These are phyloP conservation scores for Antrozous pallidus DNA, from an alignment of 2,797 vertebrate genomes.

Conservation along the genomic window DNA sequence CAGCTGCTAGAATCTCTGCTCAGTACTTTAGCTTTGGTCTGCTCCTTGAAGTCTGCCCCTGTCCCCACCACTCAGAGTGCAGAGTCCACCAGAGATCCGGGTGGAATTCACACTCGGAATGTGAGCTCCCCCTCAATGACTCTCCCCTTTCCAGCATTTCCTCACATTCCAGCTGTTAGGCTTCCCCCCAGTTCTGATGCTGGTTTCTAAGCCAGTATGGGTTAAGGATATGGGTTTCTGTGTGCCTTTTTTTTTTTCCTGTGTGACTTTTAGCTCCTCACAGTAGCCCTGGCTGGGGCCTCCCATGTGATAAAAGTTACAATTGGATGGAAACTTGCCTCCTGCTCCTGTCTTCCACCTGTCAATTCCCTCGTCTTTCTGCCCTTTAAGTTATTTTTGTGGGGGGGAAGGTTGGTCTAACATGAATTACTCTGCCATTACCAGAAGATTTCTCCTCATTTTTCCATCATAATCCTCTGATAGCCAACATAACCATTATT, in stretches of 20 bases:
- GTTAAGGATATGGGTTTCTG: not conserved
- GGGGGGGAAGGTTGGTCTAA: not conserved
- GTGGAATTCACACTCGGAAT: too few relatives aligned
- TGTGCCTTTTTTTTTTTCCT: not conserved
- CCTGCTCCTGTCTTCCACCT: not conserved
- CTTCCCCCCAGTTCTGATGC: not conserved
- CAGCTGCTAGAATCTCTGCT: not conserved
- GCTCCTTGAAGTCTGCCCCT: not conserved
- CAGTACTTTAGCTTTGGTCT: not conserved
- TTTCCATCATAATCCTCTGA: not conserved
- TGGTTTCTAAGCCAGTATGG: not conserved
- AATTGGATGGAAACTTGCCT: not conserved
- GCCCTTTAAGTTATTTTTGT: not conserved
- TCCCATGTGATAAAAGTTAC: not conserved
- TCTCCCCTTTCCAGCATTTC: too few relatives aligned
- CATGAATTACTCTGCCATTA: not conserved
- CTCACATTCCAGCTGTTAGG: not conserved
- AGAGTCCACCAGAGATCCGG: not conserved
- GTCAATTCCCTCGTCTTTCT: not conserved
- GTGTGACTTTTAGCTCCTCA: not conserved
- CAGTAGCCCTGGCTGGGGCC: not conserved
- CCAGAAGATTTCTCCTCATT: not conserved
- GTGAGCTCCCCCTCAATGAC: not conserved
- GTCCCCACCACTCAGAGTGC: not conserved
- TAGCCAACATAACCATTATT: not conserved